These are phyloP conservation scores for Oryzias javanicus DNA, from an alignment of 2,113 vertebrate species.

Conservation along the genomic window DNA sequence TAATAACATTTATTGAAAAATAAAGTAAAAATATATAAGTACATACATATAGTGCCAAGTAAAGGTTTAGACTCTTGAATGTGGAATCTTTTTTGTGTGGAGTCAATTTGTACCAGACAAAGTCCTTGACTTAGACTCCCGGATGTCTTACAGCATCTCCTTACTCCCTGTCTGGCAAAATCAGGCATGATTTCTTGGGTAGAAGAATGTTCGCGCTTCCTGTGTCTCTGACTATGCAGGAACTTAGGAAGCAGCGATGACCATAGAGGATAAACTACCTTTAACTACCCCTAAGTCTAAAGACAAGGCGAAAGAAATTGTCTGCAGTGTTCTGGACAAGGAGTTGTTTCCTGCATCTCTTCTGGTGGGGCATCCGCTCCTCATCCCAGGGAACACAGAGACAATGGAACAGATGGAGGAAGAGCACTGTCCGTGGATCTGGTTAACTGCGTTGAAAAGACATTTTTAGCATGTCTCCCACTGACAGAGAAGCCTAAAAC, in stretches of 20 bases:
- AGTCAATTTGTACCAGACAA: constrained; percentile 52
- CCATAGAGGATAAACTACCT: constrained; percentile 7
- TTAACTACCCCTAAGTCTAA: background rate
- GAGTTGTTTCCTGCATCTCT: constrained; percentile 73
- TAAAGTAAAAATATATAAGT: constrained; percentile 31
- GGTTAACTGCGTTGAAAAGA: constrained; percentile 69
- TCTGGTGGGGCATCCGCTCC: constrained; percentile 73
- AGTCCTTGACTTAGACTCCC: constrained; percentile 48
- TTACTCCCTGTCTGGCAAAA: background rate
- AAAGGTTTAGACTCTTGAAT: constrained; percentile 31
- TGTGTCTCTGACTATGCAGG: background rate
- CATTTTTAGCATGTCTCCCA: constrained; percentile 72
- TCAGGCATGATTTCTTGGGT: background rate
- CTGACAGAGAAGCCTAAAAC: constrained; percentile 67
- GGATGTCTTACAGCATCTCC: constrained; percentile 26
- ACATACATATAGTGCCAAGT: constrained; percentile 5
- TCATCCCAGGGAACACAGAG: constrained; percentile 68
- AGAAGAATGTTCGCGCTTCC: no score
- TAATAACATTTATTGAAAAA: constrained; percentile 1
- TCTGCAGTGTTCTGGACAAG: constrained; percentile 59
- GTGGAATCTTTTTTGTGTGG: constrained; percentile 23
- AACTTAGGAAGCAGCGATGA: background rate
- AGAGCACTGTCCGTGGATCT: constrained; percentile 75
- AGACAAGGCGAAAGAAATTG: constrained; percentile 49
- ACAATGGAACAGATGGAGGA: constrained; percentile 80